Base-by-base conservation (phyloP, 2,113 vertebrate genomes). In the Plestiodon gilberti region DNA sequence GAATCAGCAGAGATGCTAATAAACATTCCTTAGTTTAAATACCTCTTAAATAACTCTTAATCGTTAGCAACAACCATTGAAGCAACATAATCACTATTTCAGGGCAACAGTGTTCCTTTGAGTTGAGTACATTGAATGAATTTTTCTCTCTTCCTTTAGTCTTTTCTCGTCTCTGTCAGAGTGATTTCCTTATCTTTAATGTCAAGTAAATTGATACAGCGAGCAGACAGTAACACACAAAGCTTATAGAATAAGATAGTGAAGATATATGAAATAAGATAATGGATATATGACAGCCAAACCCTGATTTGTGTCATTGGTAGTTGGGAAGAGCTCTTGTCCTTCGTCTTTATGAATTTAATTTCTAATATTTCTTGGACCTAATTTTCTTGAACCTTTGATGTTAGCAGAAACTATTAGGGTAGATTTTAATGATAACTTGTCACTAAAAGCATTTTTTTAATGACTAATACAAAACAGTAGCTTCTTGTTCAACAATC, bases 101-200 rank as follows among this genome's bases (percentile, higher is more conserved):
- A 71, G 55, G 52, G 76, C 20, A 33, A 35, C 10, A 5, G 20
- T 35, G 20, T 59, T 33, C 52, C 18, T 78, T 33, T 33, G 57
- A 52, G 43, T n/a, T 22, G 23, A 62, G 33, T 20, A 64, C 67
- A 11, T 80, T 69, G 62, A 83, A 61, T 13, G 61, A 4, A 38
- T 85, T 82, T 86, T 86, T 10, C 65, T 25, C 57, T 71, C 30
- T 75, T 82, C 79, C 25, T 67, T 82, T n/a, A 59, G 35, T 17
- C 40, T 65, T 87, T 86, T 61, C 73, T 67, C 6, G n/a, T 25
- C 52, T n/a, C 43, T 8, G n/a, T 88, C 43, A 84, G 17, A 61
- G 30, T 22, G 64, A 77, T 80, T 1, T 9, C 78, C 86, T 4
- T 69, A 65, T 43, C 43, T 86, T 43, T 43, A 23, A 89, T 55